A percentile compares a stretch with the other conserved stretches of the same genome.
Conservation (phyloP, 2,888 invertebrate species). For the Rambutsinella grinnellia region DNA sequence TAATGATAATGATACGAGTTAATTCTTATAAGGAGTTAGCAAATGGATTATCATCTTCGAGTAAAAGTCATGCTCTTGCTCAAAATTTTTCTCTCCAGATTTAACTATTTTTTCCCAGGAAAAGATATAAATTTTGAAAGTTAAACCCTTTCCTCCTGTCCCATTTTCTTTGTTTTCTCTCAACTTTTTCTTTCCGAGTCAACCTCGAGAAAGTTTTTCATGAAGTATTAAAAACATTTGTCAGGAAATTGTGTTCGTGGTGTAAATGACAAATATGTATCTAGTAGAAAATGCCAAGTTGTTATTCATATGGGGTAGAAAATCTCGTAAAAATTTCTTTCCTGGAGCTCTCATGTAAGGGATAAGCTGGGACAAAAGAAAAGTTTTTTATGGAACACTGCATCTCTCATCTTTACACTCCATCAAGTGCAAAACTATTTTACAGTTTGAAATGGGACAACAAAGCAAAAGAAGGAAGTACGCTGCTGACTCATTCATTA, state of each 20-base stretch:
- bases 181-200: slow-evolving; percentile 1
- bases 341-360: background rate
- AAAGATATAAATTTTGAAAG: slow-evolving; percentile 17
- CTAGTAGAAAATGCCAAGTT: background rate
- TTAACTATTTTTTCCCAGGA: slow-evolving; percentile 17
- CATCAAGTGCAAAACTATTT: slow-evolving; percentile 32
- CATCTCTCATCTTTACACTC: slow-evolving; percentile 20
- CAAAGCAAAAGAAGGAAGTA: slow-evolving; percentile 3
- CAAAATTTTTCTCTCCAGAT: background rate
- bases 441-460: background rate
- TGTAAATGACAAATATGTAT: background rate
- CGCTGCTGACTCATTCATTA: background rate
- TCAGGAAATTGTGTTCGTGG: background rate
- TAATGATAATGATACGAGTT: background rate
- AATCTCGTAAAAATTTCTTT: background rate
- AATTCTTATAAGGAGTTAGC: too few relatives aligned
- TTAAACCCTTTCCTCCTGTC: slow-evolving; percentile 28
- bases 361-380: background rate
- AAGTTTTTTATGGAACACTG: slow-evolving; percentile 36
- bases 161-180: slow-evolving; percentile 14
- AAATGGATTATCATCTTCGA: background rate
- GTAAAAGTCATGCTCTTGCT: background rate
- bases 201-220: too few relatives aligned
- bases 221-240: background rate
- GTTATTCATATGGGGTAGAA: background rate